phyloP scores from a whole-genome alignment of 2,797 vertebrate genomes.

The Tangara arthus region DNA sequence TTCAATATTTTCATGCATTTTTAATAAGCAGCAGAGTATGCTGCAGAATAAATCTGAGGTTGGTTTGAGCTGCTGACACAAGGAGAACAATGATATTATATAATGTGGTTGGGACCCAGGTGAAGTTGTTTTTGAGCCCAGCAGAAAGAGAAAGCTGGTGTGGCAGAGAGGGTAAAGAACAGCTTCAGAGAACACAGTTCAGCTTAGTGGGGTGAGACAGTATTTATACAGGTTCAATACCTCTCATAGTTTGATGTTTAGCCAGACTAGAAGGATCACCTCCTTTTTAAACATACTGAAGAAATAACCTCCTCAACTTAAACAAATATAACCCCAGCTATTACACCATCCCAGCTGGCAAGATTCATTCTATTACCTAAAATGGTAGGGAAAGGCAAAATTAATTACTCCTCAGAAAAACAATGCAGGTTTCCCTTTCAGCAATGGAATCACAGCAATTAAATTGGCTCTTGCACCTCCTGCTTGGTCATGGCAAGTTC shows the following conservation, averaged over 20 bases:
- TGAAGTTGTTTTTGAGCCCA: background rate
- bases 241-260: background rate
- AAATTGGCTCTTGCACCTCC: background rate
- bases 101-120: background rate
- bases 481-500: background rate
- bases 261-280: background rate
- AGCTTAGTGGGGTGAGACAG: background rate
- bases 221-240: background rate
- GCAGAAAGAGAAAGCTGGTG: background rate
- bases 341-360: background rate
- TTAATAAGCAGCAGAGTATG: constrained; percentile 1
- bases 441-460: background rate
- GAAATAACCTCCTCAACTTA: background rate
- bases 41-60: background rate
- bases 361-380: background rate
- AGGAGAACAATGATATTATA: background rate
- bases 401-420: background rate
- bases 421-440: background rate
- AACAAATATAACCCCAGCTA: background rate
- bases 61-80: background rate
- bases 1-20: constrained; percentile 16
- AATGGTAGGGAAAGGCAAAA: background rate
- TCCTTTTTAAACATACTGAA: background rate
- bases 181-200: background rate
- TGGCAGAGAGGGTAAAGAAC: background rate